A percentile compares a stretch with the other conserved stretches of the same genome.
Conservation (phyloP, 92 coral and sea anemone genomes). For the Pocillopora grandis region DNA sequence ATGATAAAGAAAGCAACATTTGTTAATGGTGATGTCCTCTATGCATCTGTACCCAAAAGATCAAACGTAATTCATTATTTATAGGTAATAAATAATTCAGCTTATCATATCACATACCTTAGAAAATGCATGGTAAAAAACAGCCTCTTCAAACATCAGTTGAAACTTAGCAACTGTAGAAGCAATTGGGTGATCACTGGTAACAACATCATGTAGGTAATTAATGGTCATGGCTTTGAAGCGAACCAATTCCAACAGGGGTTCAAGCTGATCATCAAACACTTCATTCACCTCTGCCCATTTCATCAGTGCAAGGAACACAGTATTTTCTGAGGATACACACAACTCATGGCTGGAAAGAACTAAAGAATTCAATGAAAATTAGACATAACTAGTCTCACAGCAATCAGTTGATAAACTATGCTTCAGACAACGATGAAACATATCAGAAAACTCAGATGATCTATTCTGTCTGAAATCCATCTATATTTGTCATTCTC, state of each 20-base stretch:
- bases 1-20: too few relatives aligned
- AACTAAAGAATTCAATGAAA: conserved; percentile 40
- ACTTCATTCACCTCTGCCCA: conserved; percentile 93
- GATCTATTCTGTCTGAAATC: too few relatives aligned
- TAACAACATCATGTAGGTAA: conserved; percentile 84
- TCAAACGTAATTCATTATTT: too few relatives aligned
- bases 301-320: conserved; percentile 88
- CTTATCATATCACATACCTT: conserved; percentile 38
- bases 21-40: too few relatives aligned
- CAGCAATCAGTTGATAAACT: too few relatives aligned
- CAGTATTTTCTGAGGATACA: conserved; percentile 92
- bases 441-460: too few relatives aligned
- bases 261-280: conserved; percentile 69
- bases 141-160: conserved; percentile 79
- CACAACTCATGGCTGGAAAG: conserved; percentile 74
- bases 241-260: conserved; percentile 72
- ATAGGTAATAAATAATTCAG: too few relatives aligned
- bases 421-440: too few relatives aligned
- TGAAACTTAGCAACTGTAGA: conserved; percentile 73
- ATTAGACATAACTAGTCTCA: not conserved
- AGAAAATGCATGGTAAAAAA: conserved; percentile 86
- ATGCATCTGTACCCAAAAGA: too few relatives aligned
- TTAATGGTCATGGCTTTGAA: conserved; percentile 80
- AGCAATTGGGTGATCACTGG: conserved; percentile 85
- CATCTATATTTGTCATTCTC: too few relatives aligned